Evolutionary conservation across 2,113 vertebrate genomes (phyloP).

Genomic region (Romanogobio albipinnatus): DNA sequence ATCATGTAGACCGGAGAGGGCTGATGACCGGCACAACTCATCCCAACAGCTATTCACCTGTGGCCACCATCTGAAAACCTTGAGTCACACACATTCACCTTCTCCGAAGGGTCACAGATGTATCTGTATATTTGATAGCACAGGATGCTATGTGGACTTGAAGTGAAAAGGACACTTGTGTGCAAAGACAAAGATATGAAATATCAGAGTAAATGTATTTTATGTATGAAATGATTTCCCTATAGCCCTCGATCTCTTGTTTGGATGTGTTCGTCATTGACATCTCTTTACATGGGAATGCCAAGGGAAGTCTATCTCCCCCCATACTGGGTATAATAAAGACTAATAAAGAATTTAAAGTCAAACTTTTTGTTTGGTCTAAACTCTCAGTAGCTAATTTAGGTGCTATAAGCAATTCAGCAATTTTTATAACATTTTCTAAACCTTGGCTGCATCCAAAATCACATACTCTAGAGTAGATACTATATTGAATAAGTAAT

Average conservation of each 20-base stretch:
- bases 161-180: conserved; percentile 65
- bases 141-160: conserved; percentile 77
- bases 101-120: conserved; percentile 66
- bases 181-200: conserved; percentile 63
- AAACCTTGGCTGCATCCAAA: background rate
- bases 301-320: conserved; percentile 69
- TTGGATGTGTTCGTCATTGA: conserved; percentile 80
- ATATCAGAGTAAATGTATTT: conserved; percentile 84
- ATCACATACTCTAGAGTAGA: too few relatives aligned
- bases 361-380: conserved; percentile 54
- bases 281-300: conserved; percentile 82
- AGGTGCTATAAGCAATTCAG: background rate
- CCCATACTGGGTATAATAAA: conserved; percentile 77
- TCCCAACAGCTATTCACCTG: background rate
- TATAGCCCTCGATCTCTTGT: conserved; percentile 66
- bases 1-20: conserved; percentile 86
- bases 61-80: conserved; percentile 64
- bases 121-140: conserved; percentile 81
- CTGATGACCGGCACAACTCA: conserved; percentile 4
- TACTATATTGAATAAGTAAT: too few relatives aligned
- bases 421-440: background rate
- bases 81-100: conserved; percentile 44
- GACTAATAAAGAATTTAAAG: conserved; percentile 63
- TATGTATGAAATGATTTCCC: conserved; percentile 76
- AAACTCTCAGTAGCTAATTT: conserved; percentile 10